Conservation (phyloP, 1,140 invertebrate genomes). For the Myzus persicae region DNA sequence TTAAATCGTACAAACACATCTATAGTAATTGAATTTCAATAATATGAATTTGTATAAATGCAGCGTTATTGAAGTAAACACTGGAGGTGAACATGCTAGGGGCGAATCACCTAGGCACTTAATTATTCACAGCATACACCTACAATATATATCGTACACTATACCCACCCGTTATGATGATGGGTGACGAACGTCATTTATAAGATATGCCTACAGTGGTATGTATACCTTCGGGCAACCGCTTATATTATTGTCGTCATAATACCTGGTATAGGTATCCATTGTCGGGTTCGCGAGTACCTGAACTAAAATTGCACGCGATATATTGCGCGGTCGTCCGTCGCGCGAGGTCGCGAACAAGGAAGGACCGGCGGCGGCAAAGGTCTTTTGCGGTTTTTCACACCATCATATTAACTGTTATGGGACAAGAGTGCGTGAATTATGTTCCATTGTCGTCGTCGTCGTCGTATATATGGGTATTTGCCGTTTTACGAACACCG, state of each 20-base stretch:
- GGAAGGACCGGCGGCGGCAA: not conserved
- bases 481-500: not conserved
- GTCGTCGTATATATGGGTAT: not conserved
- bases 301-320: not conserved
- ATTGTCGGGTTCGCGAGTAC: not conserved
- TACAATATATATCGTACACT: too few relatives aligned
- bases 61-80: too few relatives aligned
- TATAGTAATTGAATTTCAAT: too few relatives aligned
- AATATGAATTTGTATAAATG: too few relatives aligned
- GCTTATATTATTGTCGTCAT: not conserved
- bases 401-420: not conserved
- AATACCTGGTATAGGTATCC: not conserved
- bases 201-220: too few relatives aligned
- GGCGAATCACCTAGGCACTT: too few relatives aligned
- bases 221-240: not conserved
- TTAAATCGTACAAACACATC: too few relatives aligned
- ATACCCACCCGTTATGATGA: too few relatives aligned
- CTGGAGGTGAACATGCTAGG: too few relatives aligned
- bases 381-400: slow-evolving; percentile 14
- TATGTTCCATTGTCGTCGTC: not conserved
- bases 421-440: slow-evolving; percentile 2
- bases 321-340: not conserved
- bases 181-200: not conserved
- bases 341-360: not conserved
- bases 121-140: too few relatives aligned